A percentile compares a stretch with the other conserved stretches of the same genome.
These are phyloP conservation scores for Tribolium freemani DNA, from an alignment of 2,888 invertebrate genomes.

Conservation along the genomic window DNA sequence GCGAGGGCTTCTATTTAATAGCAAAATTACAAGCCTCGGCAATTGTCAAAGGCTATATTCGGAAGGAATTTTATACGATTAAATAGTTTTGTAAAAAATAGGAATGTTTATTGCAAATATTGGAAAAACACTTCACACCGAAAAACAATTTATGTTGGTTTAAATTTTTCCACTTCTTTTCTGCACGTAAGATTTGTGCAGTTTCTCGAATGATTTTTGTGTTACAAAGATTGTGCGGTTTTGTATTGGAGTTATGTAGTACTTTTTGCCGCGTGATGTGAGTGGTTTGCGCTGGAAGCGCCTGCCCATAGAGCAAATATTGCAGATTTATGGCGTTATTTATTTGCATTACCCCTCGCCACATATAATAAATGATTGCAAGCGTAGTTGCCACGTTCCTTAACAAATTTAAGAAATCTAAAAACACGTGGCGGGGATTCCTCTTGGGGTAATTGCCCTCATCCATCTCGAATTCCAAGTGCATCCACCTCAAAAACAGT, in stretches of 20 bases:
- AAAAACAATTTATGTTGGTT: neutral
- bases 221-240: too few species aligned
- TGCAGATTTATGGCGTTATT: constrained; percentile 48
- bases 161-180: too few species aligned
- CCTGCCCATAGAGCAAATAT: constrained; percentile 41
- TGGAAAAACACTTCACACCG: too few species aligned
- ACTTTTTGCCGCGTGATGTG: constrained; percentile 17
- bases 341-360: constrained; percentile 25
- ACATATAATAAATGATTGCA: constrained; percentile 52
- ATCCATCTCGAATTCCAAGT: constrained; percentile 51
- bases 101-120: too few species aligned
- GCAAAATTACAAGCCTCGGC: too few species aligned
- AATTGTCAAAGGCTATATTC: too few species aligned
- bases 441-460: constrained; percentile 54
- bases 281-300: neutral
- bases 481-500: constrained; percentile 44
- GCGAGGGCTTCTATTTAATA: too few species aligned
- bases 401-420: constrained; percentile 53
- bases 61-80: too few species aligned
- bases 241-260: too few species aligned
- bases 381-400: constrained; percentile 49
- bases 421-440: constrained; percentile 54
- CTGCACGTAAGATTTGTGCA: too few species aligned
- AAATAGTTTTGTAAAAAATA: too few species aligned
- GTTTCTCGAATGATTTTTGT: too few species aligned